Evolutionary conservation across 2,888 invertebrate species (phyloP), one percentile per base, ranked within the genome.

Genomic region (Digitonthophagus gazella): DNA sequence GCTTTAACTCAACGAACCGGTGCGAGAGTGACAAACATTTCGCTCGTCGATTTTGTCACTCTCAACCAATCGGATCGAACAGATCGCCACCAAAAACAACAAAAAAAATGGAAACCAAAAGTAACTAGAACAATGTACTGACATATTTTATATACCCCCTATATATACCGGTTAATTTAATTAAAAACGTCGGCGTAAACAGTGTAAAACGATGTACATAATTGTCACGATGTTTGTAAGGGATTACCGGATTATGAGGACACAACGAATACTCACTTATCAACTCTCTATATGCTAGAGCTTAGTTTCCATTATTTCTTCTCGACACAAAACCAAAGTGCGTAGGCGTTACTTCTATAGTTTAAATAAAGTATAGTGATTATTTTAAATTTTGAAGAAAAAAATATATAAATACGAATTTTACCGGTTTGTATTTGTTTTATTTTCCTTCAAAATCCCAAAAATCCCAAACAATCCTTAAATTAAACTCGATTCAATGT

Each of bases 71-170:
- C 28, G 3, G 28, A 44, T 44, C 28, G 11, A 44, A 11, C 28
- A 44, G 28, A 44, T 44, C 28, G 6, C 28, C 28, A 44, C 28
- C 6, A 44, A 44, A 19, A 61, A 19, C 18, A 14, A 61, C 15
- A 61, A 61, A 6, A 57, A 57, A 15, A n/a, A 61, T 18, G 20
- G 61, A n/a, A 61, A 19, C 16, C 14, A 16, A 58, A 61, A 61
- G 18, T 18, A 61, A 18, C 20, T 19, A 61, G 19, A 61, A 61
- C 61, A 61, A 61, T 61, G 61, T 61, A 61, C 61, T 61, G 19
- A 61, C 18, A 61, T 61, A 61, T 61, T 61, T 61, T 61, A 61
- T 61, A 61, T 61, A 61, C 20, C 20, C 20, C 61, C 61, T 61
- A 19, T 16, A n/a, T 54, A 61, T 61, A 61, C 20, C 28, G 28